A percentile compares a stretch with the other conserved stretches of the same genome.
phyloP scores from a whole-genome alignment of 2,113 vertebrate genomes.

The Diadophis punctatus region DNA sequence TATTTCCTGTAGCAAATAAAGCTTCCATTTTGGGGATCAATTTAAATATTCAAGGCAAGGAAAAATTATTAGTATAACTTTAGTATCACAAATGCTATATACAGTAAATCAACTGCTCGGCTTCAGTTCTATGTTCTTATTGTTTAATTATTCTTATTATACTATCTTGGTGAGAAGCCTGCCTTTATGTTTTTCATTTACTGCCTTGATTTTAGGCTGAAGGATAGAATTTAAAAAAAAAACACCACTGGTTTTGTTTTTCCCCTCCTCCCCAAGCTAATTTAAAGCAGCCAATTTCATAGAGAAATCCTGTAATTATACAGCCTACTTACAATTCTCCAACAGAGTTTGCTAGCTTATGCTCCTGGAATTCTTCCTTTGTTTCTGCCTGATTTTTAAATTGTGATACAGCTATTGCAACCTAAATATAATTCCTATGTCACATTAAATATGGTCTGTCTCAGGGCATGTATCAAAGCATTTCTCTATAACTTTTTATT shows the following conservation, averaged over 20 bases:
- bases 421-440: background rate
- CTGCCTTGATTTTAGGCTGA: background rate
- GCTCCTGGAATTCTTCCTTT: background rate
- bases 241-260: background rate
- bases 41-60: background rate
- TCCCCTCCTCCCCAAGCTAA: background rate
- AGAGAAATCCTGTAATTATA: background rate
- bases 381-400: background rate
- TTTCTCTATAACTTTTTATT: background rate
- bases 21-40: background rate
- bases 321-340: background rate
- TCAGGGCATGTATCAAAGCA: background rate
- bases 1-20: background rate
- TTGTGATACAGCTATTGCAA: background rate
- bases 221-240: background rate
- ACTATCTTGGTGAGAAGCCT: background rate
- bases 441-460: background rate
- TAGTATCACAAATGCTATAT: background rate
- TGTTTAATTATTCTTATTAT: background rate
- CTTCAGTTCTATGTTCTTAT: background rate
- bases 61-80: background rate
- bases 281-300: background rate
- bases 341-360: background rate
- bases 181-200: background rate
- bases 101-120: background rate